Conservation (phyloP, 2,113 vertebrate genomes). For the Ptilorrhoa leucosticta region DNA sequence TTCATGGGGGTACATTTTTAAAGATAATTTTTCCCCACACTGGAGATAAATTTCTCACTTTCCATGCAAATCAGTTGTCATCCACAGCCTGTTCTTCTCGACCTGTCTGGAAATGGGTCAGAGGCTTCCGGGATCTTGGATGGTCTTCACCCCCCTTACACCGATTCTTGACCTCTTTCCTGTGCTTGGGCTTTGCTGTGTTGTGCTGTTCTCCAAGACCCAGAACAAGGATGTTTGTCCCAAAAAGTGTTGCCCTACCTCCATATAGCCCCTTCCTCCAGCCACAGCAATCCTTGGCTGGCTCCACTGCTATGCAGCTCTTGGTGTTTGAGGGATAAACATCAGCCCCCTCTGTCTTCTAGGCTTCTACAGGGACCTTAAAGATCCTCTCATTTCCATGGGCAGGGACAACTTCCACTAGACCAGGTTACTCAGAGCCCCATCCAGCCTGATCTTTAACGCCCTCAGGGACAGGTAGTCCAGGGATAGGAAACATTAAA, state of each 20-base stretch:
- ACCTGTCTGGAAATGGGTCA: background rate
- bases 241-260: background rate
- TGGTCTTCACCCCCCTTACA: background rate
- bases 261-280: background rate
- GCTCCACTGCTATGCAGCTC: fast-evolving
- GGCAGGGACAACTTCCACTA: background rate
- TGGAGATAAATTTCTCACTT: background rate
- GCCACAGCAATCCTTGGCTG: background rate
- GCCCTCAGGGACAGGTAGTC: background rate
- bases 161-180: background rate
- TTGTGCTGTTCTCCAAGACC: background rate
- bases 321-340: background rate
- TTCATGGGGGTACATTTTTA: background rate
- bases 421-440: background rate
- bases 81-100: background rate
- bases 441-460: background rate
- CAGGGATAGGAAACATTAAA: background rate
- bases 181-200: background rate
- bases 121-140: background rate
- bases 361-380: background rate
- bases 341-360: background rate
- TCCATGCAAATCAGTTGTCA: background rate
- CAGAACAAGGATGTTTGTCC: background rate
- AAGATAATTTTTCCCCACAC: background rate
- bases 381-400: background rate